Base-by-base conservation (phyloP, 1,140 invertebrate genomes). In the Scaptodrosophila lebanonensis region DNA sequence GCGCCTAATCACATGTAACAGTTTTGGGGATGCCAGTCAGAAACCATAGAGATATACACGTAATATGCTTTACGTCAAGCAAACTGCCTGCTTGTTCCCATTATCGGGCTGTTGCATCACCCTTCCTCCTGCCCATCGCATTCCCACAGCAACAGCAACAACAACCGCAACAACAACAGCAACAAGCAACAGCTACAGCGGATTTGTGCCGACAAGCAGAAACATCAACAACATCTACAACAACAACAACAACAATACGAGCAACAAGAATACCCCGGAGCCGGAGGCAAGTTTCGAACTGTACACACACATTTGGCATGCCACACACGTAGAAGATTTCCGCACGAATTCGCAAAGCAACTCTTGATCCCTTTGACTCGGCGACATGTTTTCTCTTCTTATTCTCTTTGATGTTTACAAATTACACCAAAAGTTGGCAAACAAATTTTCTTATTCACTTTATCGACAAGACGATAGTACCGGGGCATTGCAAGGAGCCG, bases 381-480 rank as follows among this genome's bases (percentile, higher is more conserved):
- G 67, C 66, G 75, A 82, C 75, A 82, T 82, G 75, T 75, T 83
- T 82, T 75, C 66, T 61, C 70, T 69, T 8, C 9, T n/a, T 51
- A 29, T 82, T 83, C 76, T 82, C 76, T 82, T 82, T 82, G 75
- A 82, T 82, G 75, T 82, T 82, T 82, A 82, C 75, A 82, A 82
- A 82, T 82, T 82, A 82, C 76, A 82, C 71, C 76, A 67, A 79
- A 82, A 79, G 61, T 82, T 82, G 76, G 62, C 76, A 82, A 82
- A 82, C 75, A 82, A 82, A 82, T 82, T 82, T 82, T 82, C 75
- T 82, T 82, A 83, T 82, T 79, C 75, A 79, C 75, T 79, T 82
- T 77, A 65, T 43, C 50, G 30, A 50, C 51, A 38, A 66, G 52
- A 25, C 22, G 3, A 4, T 25, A 25, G 22, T 25, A 25, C 22